Evolutionary conservation across 2,797 vertebrate species (phyloP), one percentile per base, ranked within the genome.

Genomic region (Kryptolebias ocellatus): DNA sequence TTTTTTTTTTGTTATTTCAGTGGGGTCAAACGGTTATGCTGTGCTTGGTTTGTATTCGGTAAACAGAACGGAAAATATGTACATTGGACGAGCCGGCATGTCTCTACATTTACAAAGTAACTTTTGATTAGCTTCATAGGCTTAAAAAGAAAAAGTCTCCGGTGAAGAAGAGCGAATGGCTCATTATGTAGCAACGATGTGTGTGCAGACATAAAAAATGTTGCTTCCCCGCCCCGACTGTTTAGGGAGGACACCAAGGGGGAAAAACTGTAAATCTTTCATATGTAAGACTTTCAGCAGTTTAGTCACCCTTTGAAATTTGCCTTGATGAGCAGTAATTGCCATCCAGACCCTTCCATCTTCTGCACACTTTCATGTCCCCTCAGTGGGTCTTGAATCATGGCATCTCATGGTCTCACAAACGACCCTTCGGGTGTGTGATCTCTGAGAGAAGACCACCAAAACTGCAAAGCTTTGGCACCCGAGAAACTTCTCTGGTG

Each of bases 401-500:
- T 50, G 67, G 74, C 83, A 80, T 64, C 70, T 78, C 81, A 81
- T 72, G 87, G 88, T 90, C 87, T 90, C 87, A 86, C 85, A 84
- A 84, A 92, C 77, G 83, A 74, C 86, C 87, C 71, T 70, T 68
- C 59, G 63, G 84, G 70, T 79, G 87, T 90, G 89, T 87, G 90
- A 90, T 89, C 79, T 83, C 53, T 50, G 61, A 70, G 79, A 89
- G 76, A 67, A 86, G 93, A 94, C 93, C 93, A 94, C 93, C 93
- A 89, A 72, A 93, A 91, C 56, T 83, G 90, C 84, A 66, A 76
- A 84, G 75, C 87, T 87, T 81, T 91, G 91, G 90, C 92, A 90
- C 87, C 79, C 58, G 67, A 80, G 76, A 64, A 75, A 80, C 82
- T 78, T 80, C 74, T 88, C 85, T 85, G 85, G 87, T 89, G 85